Percentiles rank a stretch among this genome's conserved stretches.
Evolutionary conservation across 2,797 vertebrate genomes (phyloP).

Genomic region (Leucoraja ocellata): DNA sequence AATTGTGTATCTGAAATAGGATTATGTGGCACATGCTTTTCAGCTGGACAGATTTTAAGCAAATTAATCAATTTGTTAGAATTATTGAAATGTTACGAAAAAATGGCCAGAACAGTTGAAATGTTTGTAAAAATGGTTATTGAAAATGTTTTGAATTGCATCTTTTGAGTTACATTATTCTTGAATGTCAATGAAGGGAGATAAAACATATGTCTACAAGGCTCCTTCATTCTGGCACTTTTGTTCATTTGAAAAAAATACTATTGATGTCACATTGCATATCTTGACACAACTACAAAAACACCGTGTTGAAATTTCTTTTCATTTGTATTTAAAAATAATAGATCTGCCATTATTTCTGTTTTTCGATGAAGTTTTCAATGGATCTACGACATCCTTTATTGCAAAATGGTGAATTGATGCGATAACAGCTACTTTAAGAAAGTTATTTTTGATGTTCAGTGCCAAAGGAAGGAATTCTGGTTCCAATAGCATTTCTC

Average conservation of each 20-base stretch:
- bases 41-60: neutral
- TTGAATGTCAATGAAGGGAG: slow-evolving; percentile 3
- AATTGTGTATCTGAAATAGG: neutral
- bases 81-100: neutral
- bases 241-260: neutral
- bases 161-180: neutral
- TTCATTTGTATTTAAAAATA: neutral
- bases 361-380: neutral
- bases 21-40: neutral
- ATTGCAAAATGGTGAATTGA: neutral
- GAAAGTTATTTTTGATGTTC: neutral
- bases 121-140: neutral
- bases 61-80: neutral
- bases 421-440: neutral
- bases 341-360: neutral
- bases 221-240: neutral
- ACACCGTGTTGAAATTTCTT: neutral
- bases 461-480: neutral
- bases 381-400: neutral
- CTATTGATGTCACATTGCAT: neutral
- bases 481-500: neutral
- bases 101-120: neutral
- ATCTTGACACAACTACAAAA: neutral
- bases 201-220: neutral
- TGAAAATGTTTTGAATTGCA: neutral